A percentile compares a stretch with the other conserved stretches of the same genome.
Evolutionary conservation across 1,140 invertebrate genomes (phyloP).

Genomic region (Cepaea nemoralis): DNA sequence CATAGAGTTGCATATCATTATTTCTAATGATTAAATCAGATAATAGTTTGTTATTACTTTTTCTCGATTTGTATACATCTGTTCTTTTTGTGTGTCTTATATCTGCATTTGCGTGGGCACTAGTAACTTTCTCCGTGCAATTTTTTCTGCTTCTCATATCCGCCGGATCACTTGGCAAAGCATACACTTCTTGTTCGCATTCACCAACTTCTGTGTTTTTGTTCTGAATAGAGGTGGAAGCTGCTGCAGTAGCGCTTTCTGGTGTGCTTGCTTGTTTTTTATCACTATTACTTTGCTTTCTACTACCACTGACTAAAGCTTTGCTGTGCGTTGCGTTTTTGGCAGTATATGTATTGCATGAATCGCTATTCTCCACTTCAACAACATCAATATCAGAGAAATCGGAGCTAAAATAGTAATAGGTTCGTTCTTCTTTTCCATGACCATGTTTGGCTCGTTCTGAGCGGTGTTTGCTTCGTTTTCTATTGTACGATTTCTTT

Average conservation of each 20-base stretch:
- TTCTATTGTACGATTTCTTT: slow-evolving; percentile 23
- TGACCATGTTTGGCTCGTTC: neutral
- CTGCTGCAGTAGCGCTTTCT: neutral
- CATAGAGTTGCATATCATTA: slow-evolving; percentile 36
- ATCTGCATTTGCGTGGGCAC: slow-evolving; percentile 3
- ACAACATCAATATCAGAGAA: slow-evolving; percentile 38
- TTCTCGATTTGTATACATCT: slow-evolving; percentile 29
- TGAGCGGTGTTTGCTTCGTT: slow-evolving; percentile 24
- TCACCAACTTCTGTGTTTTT: neutral
- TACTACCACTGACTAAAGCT: neutral
- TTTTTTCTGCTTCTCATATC: neutral
- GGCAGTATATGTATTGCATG: neutral
- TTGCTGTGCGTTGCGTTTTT: neutral
- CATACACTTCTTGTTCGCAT: slow-evolving; percentile 23
- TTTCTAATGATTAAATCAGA: slow-evolving; percentile 35
- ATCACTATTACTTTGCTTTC: neutral
- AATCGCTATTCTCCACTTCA: slow-evolving; percentile 26
- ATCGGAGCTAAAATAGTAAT: slow-evolving; percentile 39
- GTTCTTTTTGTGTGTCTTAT: neutral
- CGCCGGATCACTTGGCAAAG: slow-evolving; percentile 14
- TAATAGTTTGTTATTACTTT: slow-evolving; percentile 34
- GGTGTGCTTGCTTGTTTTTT: neutral
- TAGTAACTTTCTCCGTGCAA: neutral
- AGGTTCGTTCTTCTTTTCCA: slow-evolving; percentile 21
- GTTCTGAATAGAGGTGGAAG: neutral